Conservation (phyloP, 2,113 vertebrate genomes). For the Ophthalmolycus amberensis region DNA sequence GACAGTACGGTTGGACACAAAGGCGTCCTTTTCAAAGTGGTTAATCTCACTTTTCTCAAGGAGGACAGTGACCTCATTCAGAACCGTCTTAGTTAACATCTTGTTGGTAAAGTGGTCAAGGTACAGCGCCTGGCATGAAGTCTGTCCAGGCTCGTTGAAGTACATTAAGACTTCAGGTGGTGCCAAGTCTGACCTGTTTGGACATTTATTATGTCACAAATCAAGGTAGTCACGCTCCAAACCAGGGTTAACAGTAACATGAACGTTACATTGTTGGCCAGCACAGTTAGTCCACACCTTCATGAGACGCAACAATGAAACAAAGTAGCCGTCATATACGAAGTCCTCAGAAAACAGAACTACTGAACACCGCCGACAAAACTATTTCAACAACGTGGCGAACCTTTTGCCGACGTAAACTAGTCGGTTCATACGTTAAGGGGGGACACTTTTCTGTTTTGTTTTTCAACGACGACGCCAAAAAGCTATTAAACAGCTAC, state of each 20-base stretch:
- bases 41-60: neutral
- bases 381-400: constrained; percentile 53
- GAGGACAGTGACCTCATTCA: constrained; percentile 1
- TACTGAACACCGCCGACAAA: neutral
- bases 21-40: neutral
- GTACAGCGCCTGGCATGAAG: neutral
- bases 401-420: constrained; percentile 24
- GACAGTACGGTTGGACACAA: neutral
- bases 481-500: neutral
- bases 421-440: neutral
- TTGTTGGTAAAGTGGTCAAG: neutral
- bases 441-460: neutral
- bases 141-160: neutral
- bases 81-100: neutral
- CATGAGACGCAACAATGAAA: neutral
- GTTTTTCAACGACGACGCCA: neutral
- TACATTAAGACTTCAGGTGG: neutral
- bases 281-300: neutral
- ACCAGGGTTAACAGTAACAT: neutral
- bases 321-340: neutral
- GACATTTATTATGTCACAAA: neutral
- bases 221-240: neutral
- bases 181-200: neutral
- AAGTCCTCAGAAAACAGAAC: neutral
- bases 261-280: neutral